These are phyloP conservation scores for Cliona cf. orientalis DNA, from an alignment of 37 sponge, comb jelly and placozoan species.

Conservation along the genomic window DNA sequence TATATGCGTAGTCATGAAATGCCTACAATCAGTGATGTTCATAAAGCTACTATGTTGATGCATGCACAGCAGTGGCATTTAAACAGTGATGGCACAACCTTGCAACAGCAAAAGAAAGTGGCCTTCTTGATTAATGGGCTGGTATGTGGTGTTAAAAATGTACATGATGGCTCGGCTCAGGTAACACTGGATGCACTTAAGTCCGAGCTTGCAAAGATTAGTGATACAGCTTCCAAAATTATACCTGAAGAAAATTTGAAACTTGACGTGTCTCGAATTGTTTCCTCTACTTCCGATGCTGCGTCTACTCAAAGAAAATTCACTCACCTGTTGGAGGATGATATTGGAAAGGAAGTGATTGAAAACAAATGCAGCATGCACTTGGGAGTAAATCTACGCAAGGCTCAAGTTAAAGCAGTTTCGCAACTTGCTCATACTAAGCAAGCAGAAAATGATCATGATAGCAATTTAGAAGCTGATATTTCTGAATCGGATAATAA, in stretches of 20 bases:
- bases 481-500: neutral
- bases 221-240: neutral
- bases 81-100: slow-evolving; percentile 35
- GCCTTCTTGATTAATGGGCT: slow-evolving; percentile 26
- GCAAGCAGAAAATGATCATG: neutral
- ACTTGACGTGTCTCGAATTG: neutral
- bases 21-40: slow-evolving; percentile 6
- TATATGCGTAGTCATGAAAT: slow-evolving; percentile 30
- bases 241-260: neutral
- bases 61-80: neutral
- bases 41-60: slow-evolving; percentile 11
- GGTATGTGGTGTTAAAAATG: slow-evolving; percentile 17
- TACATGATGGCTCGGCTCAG: slow-evolving; percentile 21
- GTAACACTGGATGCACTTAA: slow-evolving; percentile 3
- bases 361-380: slow-evolving; percentile 39
- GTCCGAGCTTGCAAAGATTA: neutral
- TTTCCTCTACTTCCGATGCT: slow-evolving; percentile 31
- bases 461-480: neutral
- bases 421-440: neutral
- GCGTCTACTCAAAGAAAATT: slow-evolving; percentile 20
- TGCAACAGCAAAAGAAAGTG: slow-evolving; percentile 20
- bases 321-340: neutral
- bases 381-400: slow-evolving; percentile 16
- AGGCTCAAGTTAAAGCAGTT: slow-evolving; percentile 16
- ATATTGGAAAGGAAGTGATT: neutral